Conservation (phyloP, 2,797 vertebrate species). For the Intellagama lesueurii region DNA sequence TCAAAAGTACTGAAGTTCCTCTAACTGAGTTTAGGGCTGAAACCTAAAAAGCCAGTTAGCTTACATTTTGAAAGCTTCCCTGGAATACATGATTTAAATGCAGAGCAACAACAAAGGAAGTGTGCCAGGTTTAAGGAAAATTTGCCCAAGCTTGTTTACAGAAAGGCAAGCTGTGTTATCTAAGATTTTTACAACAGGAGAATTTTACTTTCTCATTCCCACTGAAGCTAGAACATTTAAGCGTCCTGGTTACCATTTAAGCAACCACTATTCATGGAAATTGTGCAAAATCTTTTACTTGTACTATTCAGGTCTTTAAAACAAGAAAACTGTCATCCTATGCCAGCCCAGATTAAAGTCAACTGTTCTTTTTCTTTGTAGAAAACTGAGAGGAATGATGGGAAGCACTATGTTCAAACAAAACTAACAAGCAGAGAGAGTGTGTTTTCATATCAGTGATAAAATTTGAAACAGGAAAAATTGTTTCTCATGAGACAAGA, state of each 20-base stretch:
- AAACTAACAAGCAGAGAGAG: neutral
- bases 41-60: neutral
- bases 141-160: neutral
- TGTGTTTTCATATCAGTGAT: neutral
- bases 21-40: neutral
- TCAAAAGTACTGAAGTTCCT: neutral
- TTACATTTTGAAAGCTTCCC: neutral
- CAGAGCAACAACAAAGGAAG: neutral
- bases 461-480: neutral
- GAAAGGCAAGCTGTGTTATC: neutral
- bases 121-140: neutral
- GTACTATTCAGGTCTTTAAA: neutral
- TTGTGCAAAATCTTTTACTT: neutral
- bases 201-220: neutral
- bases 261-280: neutral
- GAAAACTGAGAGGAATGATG: neutral
- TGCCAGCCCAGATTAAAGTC: neutral
- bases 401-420: neutral
- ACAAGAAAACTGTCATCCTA: neutral
- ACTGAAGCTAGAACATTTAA: neutral
- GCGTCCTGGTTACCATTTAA: neutral
- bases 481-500: neutral
- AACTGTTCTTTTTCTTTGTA: no score
- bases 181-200: slow-evolving; percentile 2
- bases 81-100: neutral